Evolutionary conservation across 2,797 vertebrate species (phyloP), one percentile per base, ranked within the genome.

Genomic region (Limnodromus scolopaceus): DNA sequence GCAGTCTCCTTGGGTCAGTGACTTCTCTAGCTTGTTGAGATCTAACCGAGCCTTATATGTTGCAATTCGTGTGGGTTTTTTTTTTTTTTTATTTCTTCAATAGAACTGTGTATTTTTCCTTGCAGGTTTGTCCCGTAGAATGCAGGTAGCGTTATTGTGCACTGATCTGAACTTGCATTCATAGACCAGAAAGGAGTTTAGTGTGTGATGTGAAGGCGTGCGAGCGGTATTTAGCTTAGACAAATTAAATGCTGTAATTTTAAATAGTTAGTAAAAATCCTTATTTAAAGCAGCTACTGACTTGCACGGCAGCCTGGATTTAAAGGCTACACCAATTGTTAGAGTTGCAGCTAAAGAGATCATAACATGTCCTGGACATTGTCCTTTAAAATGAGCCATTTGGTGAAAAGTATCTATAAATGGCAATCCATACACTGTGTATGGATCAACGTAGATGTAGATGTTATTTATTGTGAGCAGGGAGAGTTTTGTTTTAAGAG

Each of bases 141-240:
- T 51, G 30, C 49, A 30, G 0, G 1, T 84, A 82, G 70, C 4
- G 1, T 89, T 89, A 10, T 11, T 84, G 83, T 92, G 27, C 77
- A 18, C 22, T 93, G 41, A 66, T 78, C 70, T 65, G 94, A 57
- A 91, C 92, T 97, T 85, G 54, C 75, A 60, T 95, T 93, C 77
- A 6, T 86, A 69, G 72, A 38, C 80, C 4, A 22, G 76, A 89
- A 82, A 78, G 54, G 87, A 94, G 89, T 86, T 95, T 28, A 46
- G 83, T 51, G 45, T 81, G 54, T 71, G 84, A 70, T 68, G 58
- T 71, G 93, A 87, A 58, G 45, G 49, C 55, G 28, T 80, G 15
- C 46, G 49, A 30, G 28, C 6, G 4, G 36, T 66, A 43, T 43
- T 60, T 80, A 85, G 60, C 45, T 66, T 72, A 74, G 45, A 24